Evolutionary conservation across 2,888 invertebrate species (phyloP).

Genomic region (Eupithecia inturbata): DNA sequence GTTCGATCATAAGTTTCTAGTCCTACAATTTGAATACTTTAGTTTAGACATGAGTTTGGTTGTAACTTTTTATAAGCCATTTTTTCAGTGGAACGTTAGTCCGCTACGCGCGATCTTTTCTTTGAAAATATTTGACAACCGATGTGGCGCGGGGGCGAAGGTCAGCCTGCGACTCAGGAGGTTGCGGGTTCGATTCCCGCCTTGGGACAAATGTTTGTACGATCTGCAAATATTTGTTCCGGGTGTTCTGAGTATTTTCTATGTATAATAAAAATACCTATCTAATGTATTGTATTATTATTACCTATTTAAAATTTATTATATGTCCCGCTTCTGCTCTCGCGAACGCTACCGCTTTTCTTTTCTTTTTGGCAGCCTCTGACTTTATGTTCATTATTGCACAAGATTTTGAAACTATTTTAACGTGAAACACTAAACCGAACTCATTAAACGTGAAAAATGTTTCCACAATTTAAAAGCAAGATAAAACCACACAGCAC

Average conservation of each 20-base stretch:
- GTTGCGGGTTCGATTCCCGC: no score
- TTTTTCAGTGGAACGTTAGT: background rate
- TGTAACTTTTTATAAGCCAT: no score
- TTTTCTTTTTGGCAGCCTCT: background rate
- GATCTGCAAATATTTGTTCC: no score
- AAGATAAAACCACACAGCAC: conserved; percentile 10
- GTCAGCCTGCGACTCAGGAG: no score
- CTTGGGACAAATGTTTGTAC: no score
- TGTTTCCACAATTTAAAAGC: conserved; percentile 11
- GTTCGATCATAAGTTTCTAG: background rate
- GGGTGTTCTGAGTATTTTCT: no score
- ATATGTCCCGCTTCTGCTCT: background rate
- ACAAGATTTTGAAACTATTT: background rate
- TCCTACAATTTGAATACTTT: background rate
- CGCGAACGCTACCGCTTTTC: background rate
- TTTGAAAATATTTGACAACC: background rate
- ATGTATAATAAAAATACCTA: no score
- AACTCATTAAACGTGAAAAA: conserved; percentile 7
- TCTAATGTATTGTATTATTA: no score
- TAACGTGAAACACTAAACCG: conserved; percentile 1
- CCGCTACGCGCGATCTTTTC: background rate
- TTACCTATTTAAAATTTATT: no score
- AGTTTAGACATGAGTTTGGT: background rate
- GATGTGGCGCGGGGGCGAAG: no score
- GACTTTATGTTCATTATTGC: background rate